A percentile compares a stretch with the other conserved stretches of the same genome.
Evolutionary conservation across 1,140 invertebrate genomes (phyloP).

Genomic region (Eueides isabella): DNA sequence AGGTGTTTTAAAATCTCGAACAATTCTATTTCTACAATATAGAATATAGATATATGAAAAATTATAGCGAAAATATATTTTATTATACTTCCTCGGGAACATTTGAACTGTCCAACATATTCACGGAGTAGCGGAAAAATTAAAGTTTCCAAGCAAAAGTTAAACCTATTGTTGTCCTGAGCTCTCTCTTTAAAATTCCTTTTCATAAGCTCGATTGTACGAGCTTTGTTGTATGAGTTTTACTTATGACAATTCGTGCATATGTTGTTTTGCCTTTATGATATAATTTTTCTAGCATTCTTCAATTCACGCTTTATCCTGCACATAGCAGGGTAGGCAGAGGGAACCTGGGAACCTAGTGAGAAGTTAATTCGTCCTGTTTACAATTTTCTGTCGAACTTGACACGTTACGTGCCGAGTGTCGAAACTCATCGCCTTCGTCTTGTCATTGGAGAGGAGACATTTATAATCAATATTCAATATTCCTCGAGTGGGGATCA

Average conservation of each 20-base stretch:
- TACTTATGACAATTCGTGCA: constrained; percentile 6
- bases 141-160: constrained; percentile 27
- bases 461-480: too few relatives aligned
- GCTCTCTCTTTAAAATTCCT: constrained; percentile 27
- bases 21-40: not conserved
- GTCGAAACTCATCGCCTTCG: too few relatives aligned
- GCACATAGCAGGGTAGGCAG: too few relatives aligned
- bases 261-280: not conserved
- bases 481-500: too few relatives aligned
- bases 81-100: not conserved
- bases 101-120: constrained; percentile 26
- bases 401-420: too few relatives aligned
- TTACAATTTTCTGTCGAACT: too few relatives aligned
- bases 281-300: not conserved
- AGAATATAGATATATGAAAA: not conserved
- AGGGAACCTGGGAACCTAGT: too few relatives aligned
- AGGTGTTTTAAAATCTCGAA: too few relatives aligned
- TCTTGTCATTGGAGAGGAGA: too few relatives aligned
- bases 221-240: constrained; percentile 17
- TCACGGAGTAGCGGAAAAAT: constrained; percentile 23
- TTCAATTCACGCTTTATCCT: too few relatives aligned
- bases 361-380: too few relatives aligned
- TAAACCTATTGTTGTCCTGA: constrained; percentile 25
- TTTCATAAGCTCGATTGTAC: constrained; percentile 19
- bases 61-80: not conserved